Base-by-base conservation (phyloP, 2,113 vertebrate species). In the Scomber japonicus region DNA sequence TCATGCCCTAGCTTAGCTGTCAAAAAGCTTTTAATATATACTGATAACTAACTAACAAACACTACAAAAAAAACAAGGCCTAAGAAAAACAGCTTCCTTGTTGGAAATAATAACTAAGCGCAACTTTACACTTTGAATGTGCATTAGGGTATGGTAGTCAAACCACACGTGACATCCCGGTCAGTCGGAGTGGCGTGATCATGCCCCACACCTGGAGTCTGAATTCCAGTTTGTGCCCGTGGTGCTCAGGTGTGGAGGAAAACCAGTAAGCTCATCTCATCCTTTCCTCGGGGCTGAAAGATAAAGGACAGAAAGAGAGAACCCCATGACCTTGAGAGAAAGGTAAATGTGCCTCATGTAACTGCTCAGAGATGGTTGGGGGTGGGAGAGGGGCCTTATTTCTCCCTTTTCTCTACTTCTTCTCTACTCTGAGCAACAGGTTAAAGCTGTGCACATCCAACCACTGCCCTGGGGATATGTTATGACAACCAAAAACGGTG, bases 401-500 rank as follows among this genome's bases (percentile, higher is more conserved):
- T 62, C 51, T 79, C 75, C 30, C 50, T 57, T 78, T 53, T 75
- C 46, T 71, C 51, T 49, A 3, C 74, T 44, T 66, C 55, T 73
- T 67, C 30, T 75, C 62, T 63, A 13, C 64, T 84, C 70, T 68
- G 62, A 84, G 81, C 45, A 85, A 80, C 72, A 77, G 70, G 82
- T 88, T 84, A 75, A 75, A 86, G 76, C 78, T 53, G 70, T 66
- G 76, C 81, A 80, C 84, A 88, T 89, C 84, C 73, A 81, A 70
- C 46, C 55, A 13, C 75, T 92, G 87, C 64, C 94, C 91, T n/a
- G 74, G 62, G 91, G 92, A 87, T 74, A 80, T 95, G 91, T 95
- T 94, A 92, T 95, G 93, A 95, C 94, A 95, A 92, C 88, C 50
- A 14, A 89, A 93, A 89, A 94, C 60, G 84, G 85, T 85, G 87